phyloP scores from a whole-genome alignment of 2,113 vertebrate species.

The Rhinolophus ferrumequinum region DNA sequence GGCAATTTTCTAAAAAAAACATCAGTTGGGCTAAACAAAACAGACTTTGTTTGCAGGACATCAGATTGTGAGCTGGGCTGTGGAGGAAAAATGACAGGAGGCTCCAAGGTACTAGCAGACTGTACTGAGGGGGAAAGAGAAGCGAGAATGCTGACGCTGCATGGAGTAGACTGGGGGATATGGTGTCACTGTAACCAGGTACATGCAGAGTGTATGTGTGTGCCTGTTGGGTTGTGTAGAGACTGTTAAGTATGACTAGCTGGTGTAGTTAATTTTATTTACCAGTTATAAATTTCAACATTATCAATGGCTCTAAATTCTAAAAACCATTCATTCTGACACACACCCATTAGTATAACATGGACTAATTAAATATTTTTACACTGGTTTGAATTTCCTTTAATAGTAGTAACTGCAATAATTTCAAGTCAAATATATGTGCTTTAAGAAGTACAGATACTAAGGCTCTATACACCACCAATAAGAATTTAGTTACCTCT shows the following conservation, averaged over 20 bases:
- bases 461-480: not conserved
- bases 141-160: not conserved
- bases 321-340: not conserved
- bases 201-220: not conserved
- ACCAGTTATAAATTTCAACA: conserved; percentile 26
- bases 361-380: not conserved
- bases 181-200: accelerated
- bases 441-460: not conserved
- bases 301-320: not conserved
- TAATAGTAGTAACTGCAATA: not conserved
- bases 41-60: not conserved
- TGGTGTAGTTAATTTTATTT: not conserved
- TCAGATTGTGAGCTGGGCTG: not conserved
- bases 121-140: not conserved
- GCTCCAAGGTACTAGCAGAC: not conserved
- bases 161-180: not conserved
- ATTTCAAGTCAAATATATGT: not conserved
- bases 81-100: not conserved
- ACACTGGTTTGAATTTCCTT: not conserved
- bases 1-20: not conserved
- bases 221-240: not conserved
- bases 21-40: not conserved
- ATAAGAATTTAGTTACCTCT: conserved; percentile 88
- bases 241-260: not conserved
- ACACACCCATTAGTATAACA: not conserved